phyloP scores from a whole-genome alignment of 2,113 vertebrate genomes.

The Lonchura striata region DNA sequence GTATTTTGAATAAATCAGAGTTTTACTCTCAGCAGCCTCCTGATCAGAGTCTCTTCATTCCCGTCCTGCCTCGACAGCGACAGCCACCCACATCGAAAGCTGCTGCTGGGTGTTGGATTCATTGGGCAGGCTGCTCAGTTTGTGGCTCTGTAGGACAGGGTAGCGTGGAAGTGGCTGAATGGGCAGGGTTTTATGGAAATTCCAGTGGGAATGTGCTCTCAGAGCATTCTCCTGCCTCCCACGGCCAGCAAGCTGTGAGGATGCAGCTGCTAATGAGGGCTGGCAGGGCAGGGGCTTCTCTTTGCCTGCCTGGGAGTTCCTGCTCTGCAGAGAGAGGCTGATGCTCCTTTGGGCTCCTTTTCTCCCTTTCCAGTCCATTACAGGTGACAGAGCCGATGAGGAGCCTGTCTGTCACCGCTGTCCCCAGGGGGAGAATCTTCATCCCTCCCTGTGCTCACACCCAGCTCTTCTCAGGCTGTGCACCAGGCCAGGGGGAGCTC shows the following conservation, averaged over 20 bases:
- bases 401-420: conserved; percentile 61
- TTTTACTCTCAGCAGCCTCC: no score
- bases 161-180: accelerated
- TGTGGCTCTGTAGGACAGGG: background rate
- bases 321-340: conserved; percentile 27
- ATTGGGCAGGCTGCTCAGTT: background rate
- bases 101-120: background rate
- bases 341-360: conserved; percentile 61
- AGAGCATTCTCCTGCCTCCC: background rate
- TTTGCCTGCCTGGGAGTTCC: background rate
- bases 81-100: no score
- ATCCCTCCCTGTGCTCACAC: background rate
- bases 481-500: background rate
- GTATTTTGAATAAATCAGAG: no score
- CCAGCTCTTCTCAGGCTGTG: background rate
- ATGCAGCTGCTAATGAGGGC: background rate
- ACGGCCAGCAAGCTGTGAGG: background rate
- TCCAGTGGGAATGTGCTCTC: background rate
- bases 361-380: conserved; percentile 87
- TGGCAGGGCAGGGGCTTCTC: conserved; percentile 24
- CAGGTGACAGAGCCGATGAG: conserved; percentile 74
- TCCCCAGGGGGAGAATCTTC: background rate
- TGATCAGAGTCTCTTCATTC: no score
- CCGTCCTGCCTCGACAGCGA: no score
- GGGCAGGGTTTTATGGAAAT: background rate